phyloP scores from a whole-genome alignment of 92 coral and sea anemone species.

The Parazoanthus atlanticus region DNA sequence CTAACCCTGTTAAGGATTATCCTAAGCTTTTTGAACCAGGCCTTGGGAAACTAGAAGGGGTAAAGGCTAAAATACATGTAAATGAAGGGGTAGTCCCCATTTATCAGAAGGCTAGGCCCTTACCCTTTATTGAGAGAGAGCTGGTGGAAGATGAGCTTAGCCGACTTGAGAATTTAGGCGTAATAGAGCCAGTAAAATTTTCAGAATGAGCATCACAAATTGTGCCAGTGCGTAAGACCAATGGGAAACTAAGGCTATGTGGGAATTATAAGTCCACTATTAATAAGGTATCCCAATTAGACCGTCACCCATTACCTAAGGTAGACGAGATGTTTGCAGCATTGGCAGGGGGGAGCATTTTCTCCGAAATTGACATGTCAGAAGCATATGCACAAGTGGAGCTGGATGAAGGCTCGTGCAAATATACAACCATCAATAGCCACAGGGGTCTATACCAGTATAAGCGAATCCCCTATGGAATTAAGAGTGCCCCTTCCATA shows the following conservation, averaged over 20 bases:
- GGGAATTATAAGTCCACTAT: conserved; percentile 22
- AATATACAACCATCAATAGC: too few species aligned
- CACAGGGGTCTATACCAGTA: conserved; percentile 9
- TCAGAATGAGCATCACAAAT: not conserved
- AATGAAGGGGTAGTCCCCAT: not conserved
- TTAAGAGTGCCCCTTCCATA: conserved; percentile 29
- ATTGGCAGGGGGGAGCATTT: conserved; percentile 10
- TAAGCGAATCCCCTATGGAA: conserved; percentile 27
- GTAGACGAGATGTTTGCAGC: conserved; percentile 27
- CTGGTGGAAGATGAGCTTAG: not conserved
- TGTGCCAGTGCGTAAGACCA: conserved; percentile 24
- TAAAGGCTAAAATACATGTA: not conserved
- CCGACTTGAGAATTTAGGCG: not conserved
- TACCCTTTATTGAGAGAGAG: conserved; percentile 20
- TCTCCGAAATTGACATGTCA: conserved; percentile 23
- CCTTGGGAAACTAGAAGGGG: conserved; percentile 26
- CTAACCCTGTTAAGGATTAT: not conserved
- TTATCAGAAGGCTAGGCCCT: conserved; percentile 30
- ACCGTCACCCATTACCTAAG: conserved; percentile 22
- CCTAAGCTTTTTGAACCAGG: conserved; percentile 37
- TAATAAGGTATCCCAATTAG: not conserved
- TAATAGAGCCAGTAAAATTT: conserved; percentile 17
- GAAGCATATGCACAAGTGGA: conserved; percentile 2
- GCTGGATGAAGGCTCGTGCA: too few species aligned
- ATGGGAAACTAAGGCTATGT: conserved; percentile 24